These are phyloP conservation scores for Isaurus tuberculatus DNA, from an alignment of 92 coral and sea anemone species.

Conservation along the genomic window DNA sequence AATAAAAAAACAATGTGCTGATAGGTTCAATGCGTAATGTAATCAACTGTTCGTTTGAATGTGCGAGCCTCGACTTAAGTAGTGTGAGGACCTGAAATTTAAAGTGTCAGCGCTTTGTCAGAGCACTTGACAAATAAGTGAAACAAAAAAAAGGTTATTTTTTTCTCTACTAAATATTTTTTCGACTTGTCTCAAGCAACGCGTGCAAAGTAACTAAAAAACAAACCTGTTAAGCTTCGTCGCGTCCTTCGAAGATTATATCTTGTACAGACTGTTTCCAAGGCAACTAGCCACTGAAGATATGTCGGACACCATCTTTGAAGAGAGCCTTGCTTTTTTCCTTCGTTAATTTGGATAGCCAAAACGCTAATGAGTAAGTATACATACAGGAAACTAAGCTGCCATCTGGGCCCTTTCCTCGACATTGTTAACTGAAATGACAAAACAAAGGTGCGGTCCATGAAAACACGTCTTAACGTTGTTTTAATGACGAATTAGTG, in stretches of 20 bases:
- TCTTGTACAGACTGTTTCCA: conserved; percentile 12
- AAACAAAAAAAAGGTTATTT: no score
- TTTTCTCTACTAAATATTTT: not conserved
- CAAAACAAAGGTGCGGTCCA: not conserved
- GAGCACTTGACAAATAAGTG: no score
- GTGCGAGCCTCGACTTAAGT: no score
- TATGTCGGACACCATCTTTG: conserved; percentile 36
- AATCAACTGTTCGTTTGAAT: no score
- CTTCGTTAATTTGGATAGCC: conserved; percentile 24
- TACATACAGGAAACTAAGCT: not conserved
- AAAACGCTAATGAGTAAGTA: not conserved
- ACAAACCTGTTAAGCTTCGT: conserved; percentile 10
- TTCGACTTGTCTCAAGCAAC: not conserved
- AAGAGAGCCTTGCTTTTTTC: conserved; percentile 13
- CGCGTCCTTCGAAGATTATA: not conserved
- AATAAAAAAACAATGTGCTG: no score
- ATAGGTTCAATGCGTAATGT: no score
- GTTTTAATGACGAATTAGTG: not conserved
- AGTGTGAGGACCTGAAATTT: no score
- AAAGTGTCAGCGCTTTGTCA: no score
- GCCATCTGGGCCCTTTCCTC: conserved; percentile 4
- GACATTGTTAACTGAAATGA: not conserved
- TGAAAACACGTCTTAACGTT: not conserved
- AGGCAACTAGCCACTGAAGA: conserved; percentile 6
- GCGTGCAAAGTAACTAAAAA: not conserved